phyloP scores from a whole-genome alignment of 2,113 vertebrate species.

The Terrapene triunguis region DNA sequence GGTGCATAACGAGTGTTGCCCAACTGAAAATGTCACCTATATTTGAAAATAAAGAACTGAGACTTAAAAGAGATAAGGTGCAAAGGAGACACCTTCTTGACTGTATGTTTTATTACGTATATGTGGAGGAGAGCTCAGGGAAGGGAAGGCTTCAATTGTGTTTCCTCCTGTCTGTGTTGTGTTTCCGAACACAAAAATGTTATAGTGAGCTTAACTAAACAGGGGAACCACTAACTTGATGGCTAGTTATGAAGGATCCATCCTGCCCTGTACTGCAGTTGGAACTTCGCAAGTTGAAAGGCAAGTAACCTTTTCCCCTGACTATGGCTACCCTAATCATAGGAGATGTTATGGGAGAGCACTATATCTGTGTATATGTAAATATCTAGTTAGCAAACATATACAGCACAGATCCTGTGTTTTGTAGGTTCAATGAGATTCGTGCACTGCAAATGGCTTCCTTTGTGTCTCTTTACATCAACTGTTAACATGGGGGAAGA shows the following conservation, averaged over 20 bases:
- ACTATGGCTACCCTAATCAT: neutral
- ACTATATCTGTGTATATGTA: neutral
- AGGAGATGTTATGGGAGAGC: neutral
- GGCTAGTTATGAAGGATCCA: neutral
- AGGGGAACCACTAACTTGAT: neutral
- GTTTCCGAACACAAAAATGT: no score
- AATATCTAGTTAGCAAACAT: neutral
- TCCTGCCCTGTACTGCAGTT: neutral
- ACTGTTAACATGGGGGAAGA: neutral
- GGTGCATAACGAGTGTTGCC: neutral
- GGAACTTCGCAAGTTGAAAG: neutral
- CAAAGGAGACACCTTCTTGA: no score
- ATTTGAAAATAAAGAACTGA: no score
- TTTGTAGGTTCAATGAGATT: accelerated
- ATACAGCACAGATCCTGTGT: accelerated
- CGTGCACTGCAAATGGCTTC: neutral
- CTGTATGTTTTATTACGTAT: no score
- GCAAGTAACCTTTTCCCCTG: neutral
- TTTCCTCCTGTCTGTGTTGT: no score
- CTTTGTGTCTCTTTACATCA: accelerated
- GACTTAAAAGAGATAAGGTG: no score
- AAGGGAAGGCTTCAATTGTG: no score
- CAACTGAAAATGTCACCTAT: neutral
- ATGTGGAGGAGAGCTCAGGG: no score
- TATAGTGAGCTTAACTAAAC: no score